phyloP scores from a whole-genome alignment of 2,113 vertebrate species.

The Desmodus rotundus region DNA sequence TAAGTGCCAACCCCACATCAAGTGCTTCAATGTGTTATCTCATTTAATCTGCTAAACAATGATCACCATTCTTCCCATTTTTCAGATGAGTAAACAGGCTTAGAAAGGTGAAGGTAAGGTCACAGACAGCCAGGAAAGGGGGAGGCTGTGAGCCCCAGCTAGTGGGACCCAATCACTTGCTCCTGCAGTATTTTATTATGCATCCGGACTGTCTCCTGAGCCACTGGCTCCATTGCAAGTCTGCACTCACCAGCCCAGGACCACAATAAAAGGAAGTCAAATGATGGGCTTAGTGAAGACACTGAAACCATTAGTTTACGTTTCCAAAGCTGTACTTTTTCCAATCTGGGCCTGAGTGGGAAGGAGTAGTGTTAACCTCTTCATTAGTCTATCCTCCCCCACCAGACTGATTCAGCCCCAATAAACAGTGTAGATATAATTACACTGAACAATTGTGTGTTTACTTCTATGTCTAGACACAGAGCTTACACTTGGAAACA shows the following conservation, averaged over 20 bases:
- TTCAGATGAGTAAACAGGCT: not conserved
- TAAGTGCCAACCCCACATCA: not conserved
- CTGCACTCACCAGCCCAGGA: not conserved
- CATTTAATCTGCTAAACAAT: not conserved
- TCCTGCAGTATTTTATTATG: not conserved
- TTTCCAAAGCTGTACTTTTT: constrained; percentile 8
- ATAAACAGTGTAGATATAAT: constrained; percentile 61
- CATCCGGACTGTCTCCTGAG: not conserved
- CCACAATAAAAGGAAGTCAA: not conserved
- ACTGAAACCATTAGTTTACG: not conserved
- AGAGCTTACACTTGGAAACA: constrained; percentile 30
- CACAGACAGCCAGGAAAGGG: not conserved
- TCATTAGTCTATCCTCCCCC: constrained; percentile 57
- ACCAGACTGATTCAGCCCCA: constrained; percentile 38
- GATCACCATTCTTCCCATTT: not conserved
- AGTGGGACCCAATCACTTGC: not conserved
- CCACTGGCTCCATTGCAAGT: not conserved
- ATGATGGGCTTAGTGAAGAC: not conserved
- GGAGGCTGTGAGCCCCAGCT: not conserved
- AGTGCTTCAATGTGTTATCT: not conserved
- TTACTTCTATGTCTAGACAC: constrained; percentile 54
- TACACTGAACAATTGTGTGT: constrained; percentile 43
- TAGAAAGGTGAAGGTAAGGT: not conserved
- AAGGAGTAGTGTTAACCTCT: constrained; percentile 28
- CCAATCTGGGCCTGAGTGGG: not conserved